Percentiles rank a stretch among this genome's conserved stretches.
Evolutionary conservation across 2,113 vertebrate genomes (phyloP).

Genomic region (Limnothrissa miodon): DNA sequence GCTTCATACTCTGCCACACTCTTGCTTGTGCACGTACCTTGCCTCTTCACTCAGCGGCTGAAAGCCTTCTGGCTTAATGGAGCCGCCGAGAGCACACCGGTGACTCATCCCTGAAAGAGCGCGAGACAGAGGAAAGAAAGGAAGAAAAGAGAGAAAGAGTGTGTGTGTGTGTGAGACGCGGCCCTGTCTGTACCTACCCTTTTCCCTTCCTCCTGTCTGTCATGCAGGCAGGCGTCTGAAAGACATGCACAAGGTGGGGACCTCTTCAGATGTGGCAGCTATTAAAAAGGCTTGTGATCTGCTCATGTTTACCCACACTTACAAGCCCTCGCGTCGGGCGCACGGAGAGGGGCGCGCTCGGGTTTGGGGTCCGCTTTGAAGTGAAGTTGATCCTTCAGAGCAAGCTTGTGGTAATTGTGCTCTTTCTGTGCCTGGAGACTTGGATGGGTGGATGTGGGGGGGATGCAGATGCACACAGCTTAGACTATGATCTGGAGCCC

Average conservation of each 20-base stretch:
- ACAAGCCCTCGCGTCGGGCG: slow-evolving; percentile 56
- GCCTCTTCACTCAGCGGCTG: background rate
- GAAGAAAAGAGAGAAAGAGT: background rate
- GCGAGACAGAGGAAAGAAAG: background rate
- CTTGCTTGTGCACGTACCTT: background rate
- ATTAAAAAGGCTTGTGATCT: slow-evolving; percentile 74
- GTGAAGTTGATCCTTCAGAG: slow-evolving; percentile 74
- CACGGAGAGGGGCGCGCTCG: slow-evolving; percentile 44
- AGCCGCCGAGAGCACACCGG: background rate
- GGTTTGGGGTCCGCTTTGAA: slow-evolving; percentile 64
- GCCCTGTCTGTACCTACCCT: slow-evolving; percentile 55
- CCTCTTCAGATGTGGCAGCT: slow-evolving; percentile 73
- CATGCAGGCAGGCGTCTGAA: slow-evolving; percentile 54
- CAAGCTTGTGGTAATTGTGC: slow-evolving; percentile 71
- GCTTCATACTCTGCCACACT: background rate
- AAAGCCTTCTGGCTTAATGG: slow-evolving; percentile 17
- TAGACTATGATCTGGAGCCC: slow-evolving; percentile 43
- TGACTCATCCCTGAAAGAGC: background rate
- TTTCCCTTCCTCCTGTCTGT: slow-evolving; percentile 33
- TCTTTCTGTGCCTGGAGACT: slow-evolving; percentile 32
- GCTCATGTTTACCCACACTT: slow-evolving; percentile 72
- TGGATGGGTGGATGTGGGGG: slow-evolving; percentile 13
- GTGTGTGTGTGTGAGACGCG: slow-evolving; percentile 23
- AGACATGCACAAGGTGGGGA: slow-evolving; percentile 68
- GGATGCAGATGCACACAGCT: slow-evolving; percentile 54